These are phyloP conservation scores for Calameuta pallipes DNA, from an alignment of 2,888 invertebrate genomes.

Conservation along the genomic window DNA sequence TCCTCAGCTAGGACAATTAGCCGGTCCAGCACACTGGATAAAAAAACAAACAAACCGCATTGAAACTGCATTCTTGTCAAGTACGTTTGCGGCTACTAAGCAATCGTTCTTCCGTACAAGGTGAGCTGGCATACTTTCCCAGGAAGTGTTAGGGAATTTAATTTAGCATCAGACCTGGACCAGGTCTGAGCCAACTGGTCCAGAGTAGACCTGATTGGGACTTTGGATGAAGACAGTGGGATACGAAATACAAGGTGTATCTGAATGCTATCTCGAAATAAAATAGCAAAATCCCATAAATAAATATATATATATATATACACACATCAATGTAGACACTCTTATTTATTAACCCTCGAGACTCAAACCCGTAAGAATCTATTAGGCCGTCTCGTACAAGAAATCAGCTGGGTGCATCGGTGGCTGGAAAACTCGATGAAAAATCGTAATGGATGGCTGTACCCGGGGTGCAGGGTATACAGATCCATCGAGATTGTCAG, in stretches of 20 bases:
- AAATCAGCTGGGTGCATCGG: neutral
- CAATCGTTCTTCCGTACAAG: slow-evolving; percentile 36
- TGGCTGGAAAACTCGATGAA: neutral
- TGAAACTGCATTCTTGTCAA: slow-evolving; percentile 60
- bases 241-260: neutral
- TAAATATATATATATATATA: neutral
- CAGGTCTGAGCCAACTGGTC: neutral
- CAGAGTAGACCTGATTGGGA: neutral
- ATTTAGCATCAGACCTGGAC: neutral
- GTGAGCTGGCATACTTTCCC: slow-evolving; percentile 34
- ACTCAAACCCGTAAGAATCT: neutral
- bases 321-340: neutral
- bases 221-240: neutral
- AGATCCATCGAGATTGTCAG: neutral
- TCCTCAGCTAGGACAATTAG: neutral
- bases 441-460: neutral
- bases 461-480: slow-evolving; percentile 10
- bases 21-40: neutral
- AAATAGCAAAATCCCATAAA: neutral
- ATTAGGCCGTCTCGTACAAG: neutral
- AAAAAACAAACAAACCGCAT: slow-evolving; percentile 12
- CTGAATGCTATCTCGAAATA: neutral
- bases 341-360: neutral
- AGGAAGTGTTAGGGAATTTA: slow-evolving; percentile 19
- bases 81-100: slow-evolving; percentile 48